Percentiles rank a stretch among this genome's conserved stretches.
phyloP scores from a whole-genome alignment of 2,113 vertebrate genomes.

The Charina bottae region DNA sequence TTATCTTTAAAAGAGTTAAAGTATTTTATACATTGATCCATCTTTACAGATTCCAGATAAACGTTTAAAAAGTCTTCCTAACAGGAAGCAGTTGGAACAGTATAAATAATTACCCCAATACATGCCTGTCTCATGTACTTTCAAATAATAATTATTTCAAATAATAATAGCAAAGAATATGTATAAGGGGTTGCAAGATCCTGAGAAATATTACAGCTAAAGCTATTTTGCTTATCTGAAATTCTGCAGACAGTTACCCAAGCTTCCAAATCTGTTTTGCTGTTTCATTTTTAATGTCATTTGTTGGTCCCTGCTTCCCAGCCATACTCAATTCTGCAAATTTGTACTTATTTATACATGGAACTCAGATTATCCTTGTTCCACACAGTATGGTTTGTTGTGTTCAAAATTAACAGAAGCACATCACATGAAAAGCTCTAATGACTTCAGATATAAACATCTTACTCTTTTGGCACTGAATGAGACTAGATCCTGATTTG shows the following conservation, averaged over 20 bases:
- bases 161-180: too few relatives aligned
- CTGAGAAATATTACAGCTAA: background rate
- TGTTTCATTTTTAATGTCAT: background rate
- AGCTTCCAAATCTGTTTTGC: background rate
- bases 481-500: background rate
- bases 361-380: constrained; percentile 16
- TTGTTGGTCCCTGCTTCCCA: background rate
- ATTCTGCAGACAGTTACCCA: background rate
- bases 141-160: too few relatives aligned
- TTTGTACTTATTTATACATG: background rate
- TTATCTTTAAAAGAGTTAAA: background rate
- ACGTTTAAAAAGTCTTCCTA: background rate
- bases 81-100: background rate
- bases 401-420: constrained; percentile 20
- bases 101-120: background rate
- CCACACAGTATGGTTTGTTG: background rate
- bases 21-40: background rate
- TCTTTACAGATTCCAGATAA: background rate
- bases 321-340: background rate
- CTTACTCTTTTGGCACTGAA: background rate
- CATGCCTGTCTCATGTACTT: background rate
- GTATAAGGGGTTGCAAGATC: background rate
- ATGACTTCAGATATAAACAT: background rate
- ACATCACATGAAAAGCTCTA: constrained; percentile 24
- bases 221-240: background rate